Evolutionary conservation across 2,797 vertebrate genomes (phyloP), one percentile per base, ranked within the genome.

Genomic region (Propithecus deckenii): DNA sequence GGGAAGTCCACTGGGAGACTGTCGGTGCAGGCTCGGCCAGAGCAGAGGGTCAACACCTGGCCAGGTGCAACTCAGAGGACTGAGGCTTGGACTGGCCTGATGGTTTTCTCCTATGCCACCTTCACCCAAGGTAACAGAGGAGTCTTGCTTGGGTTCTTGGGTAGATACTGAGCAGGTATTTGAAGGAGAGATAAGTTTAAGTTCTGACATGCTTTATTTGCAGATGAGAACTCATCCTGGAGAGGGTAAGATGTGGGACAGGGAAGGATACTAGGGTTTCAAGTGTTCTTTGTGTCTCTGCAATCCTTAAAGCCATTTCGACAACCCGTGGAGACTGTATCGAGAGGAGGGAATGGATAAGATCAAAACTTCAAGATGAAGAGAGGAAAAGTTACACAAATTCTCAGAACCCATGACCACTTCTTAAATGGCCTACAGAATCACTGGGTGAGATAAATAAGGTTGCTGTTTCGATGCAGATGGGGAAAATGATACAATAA

Each of bases 31-130:
- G 38, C 22, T 25, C 1, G 32, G 23, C 43, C 59, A 76, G 86
- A 38, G 50, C 28, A 17, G 52, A 59, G 20, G 32, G 72, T 41
- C 65, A 35, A 25, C 18, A 20, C 22, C 57, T 0, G 14, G 35
- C 11, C 7, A 41, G 52, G 4, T 4, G n/a, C 0, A 1, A 69
- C 12, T 61, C 15, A 0, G 30, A 22, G 13, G 14, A 43, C 57
- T 1, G 11, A 32, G 48, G 65, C 35, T 20, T 18, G 46, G 32
- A 23, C 52, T 23, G n/a, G 22, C 52, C 65, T n/a, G 12, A 18
- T 22, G 11, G 61, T 18, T 48, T 65, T 52, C 59, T 41, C 7
- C 20, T 55, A 38, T 0, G 20, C 5, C 46, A 11, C 48, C 25
- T 5, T 59, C 18, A 22, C 15, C 22, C 22, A 18, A 12, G 15